Evolutionary conservation across 23 tunicate genomes (phyloP), one percentile per base, ranked within the genome.

Genomic region (Trididemnum nubilum): DNA sequence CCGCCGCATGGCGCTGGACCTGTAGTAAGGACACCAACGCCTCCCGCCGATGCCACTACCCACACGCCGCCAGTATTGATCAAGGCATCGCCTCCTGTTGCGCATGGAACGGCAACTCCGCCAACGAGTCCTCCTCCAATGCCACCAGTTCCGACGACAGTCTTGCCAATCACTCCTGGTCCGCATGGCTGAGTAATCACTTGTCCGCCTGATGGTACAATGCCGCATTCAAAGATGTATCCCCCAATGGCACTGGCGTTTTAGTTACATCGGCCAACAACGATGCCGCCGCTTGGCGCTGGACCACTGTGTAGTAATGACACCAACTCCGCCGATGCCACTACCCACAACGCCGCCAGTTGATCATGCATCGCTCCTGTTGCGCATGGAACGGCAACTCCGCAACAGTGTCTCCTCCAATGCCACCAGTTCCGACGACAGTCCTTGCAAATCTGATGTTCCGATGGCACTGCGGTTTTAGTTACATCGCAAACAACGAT

Each of bases 401-500:
- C 54, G 54, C 54, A 9, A 15, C 54, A 9, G 54, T 44, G 9
- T 9, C 54, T 9, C 54, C 54, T 44, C 54, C 54, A 44, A 44
- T 44, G 9, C 54, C 54, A 44, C 54, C 54, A 44, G 54, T 44
- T 44, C 54, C 54, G 9, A 44, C 54, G 9, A 44, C 54, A 44
- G 54, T 44, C 54, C n/a, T 44, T 44, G 54, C 54, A 9, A 44
- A 44, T 44, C 54, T 44, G 12, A 9, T 44, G 54, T 9, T 44
- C 54, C 54, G 54, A 44, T 44, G 54, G 54, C 54, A 44, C 54
- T 44, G n/a, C n/a, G n/a, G n/a, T n/a, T n/a, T n/a, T n/a, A n/a
- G 54, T 44, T 44, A 44, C 54, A 44, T 44, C 54, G 9, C 54
- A 9, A 44, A 44, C 54, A 44, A 44, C 54, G 54, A 44, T 15